These are phyloP conservation scores for Drosophila longiperda DNA, from an alignment of 2,888 invertebrate species.

Conservation along the genomic window DNA sequence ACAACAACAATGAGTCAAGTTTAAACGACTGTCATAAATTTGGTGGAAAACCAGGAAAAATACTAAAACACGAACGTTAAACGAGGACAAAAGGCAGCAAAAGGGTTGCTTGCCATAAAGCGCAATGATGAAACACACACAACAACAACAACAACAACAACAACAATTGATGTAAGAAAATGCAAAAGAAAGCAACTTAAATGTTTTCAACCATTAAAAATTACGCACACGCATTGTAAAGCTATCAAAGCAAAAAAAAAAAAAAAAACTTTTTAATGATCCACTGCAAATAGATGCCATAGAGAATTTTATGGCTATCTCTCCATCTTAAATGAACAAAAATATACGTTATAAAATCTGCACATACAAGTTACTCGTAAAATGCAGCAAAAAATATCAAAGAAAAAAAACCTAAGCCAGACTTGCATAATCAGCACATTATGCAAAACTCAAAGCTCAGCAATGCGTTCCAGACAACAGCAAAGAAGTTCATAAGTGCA, in stretches of 20 bases:
- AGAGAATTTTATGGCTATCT: not conserved
- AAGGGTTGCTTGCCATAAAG: slow-evolving; percentile 34
- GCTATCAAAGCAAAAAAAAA: not conserved
- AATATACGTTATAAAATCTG: slow-evolving; percentile 1
- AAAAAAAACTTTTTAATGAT: slow-evolving; percentile 4
- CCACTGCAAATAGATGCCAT: not conserved
- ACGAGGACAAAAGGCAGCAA: slow-evolving; percentile 16
- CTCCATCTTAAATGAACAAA: not conserved
- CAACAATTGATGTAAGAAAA: not conserved
- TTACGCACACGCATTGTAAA: slow-evolving; percentile 43
- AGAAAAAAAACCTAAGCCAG: not conserved
- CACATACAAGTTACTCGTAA: not conserved
- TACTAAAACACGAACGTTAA: slow-evolving; percentile 30
- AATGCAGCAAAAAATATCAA: not conserved
- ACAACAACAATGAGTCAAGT: slow-evolving; percentile 40
- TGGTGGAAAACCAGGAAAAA: slow-evolving; percentile 46
- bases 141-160: not conserved
- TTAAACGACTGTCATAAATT: slow-evolving; percentile 69
- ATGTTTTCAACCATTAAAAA: slow-evolving; percentile 16
- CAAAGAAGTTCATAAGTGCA: slow-evolving; percentile 1
- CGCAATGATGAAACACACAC: slow-evolving; percentile 2
- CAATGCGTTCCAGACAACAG: not conserved
- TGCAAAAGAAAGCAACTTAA: not conserved
- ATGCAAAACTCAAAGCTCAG: not conserved
- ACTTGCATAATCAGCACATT: slow-evolving; percentile 5